Conservation (phyloP, 2,888 invertebrate genomes). For the Harpalus rubripes region DNA sequence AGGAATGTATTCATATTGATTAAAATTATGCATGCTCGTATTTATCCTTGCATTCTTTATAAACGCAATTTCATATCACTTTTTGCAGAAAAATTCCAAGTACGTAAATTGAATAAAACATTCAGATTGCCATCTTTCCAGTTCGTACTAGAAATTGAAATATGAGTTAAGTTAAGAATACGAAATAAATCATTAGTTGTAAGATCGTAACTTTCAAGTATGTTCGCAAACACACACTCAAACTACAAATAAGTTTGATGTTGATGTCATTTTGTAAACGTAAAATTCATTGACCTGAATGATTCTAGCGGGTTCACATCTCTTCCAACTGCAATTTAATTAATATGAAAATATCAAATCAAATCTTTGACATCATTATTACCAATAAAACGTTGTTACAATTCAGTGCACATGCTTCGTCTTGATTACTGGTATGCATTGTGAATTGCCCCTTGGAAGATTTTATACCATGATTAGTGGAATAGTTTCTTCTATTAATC, state of each 20-base stretch:
- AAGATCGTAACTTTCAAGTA: slow-evolving; percentile 33
- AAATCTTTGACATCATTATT: slow-evolving; percentile 46
- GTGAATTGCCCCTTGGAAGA: slow-evolving; percentile 21
- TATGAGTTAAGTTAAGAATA: slow-evolving; percentile 14
- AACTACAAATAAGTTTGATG: slow-evolving; percentile 23
- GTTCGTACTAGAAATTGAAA: neutral
- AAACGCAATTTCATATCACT: neutral
- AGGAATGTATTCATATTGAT: slow-evolving; percentile 16
- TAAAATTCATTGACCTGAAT: slow-evolving; percentile 49
- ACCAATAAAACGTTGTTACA: slow-evolving; percentile 45
- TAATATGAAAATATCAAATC: slow-evolving; percentile 29
- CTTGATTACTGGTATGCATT: slow-evolving; percentile 40
- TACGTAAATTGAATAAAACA: slow-evolving; percentile 7
- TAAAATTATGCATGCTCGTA: slow-evolving; percentile 23
- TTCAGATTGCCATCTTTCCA: slow-evolving; percentile 2
- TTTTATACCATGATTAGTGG: slow-evolving; percentile 30
- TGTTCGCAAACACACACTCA: neutral
- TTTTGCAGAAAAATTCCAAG: slow-evolving; percentile 29
- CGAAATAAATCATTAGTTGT: slow-evolving; percentile 8
- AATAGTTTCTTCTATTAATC: slow-evolving; percentile 1
- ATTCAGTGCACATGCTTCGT: slow-evolving; percentile 38
- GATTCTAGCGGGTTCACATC: slow-evolving; percentile 16
- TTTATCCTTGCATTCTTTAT: slow-evolving; percentile 22
- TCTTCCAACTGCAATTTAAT: slow-evolving; percentile 34
- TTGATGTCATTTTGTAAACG: slow-evolving; percentile 38